Evolutionary conservation across 64 coral and sea anemone species (phyloP), one percentile per base, ranked within the genome.

Genomic region (Pachyseris speciosa): DNA sequence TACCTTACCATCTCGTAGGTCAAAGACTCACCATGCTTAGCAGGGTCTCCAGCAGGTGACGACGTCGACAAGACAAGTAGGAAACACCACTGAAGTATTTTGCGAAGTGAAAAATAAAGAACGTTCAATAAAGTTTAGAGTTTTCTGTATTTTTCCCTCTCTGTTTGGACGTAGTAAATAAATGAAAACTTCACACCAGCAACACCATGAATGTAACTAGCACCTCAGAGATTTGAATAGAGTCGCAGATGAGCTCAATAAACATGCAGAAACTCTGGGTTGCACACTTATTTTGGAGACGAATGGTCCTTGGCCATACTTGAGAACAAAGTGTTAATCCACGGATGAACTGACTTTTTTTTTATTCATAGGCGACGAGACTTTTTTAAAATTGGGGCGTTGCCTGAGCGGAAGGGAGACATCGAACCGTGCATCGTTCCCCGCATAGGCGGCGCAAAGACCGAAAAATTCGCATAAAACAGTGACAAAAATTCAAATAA

Each of bases 21-120:
- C 19, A 55, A 78, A 36, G 29, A 78, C 19, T 55, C 75, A 8
- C 75, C 75, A 36, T 78, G 75, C 20, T 55, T 78, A 37, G 75
- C 48, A 37, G 30, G 75, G 4, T 9, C 29, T 78, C 29, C 75
- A 55, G n/a, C 47, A 22, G n/a, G 48, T 22, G 49, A 78, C n/a
- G 45, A 78, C 0, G 48, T 36, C 25, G 48, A 20, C 50, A 78
- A 55, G 75, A 78, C 32, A 37, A 57, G 15, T 25, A 51, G 13
- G 30, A 53, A 78, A 36, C 28, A 58, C 47, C 48, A 78, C 24
- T 78, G 38, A 74, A 22, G 37, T 16, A 36, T 17, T 57, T 31
- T 53, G 29, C 7, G 8, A 36, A 36, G 49, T 33, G 30, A 78
- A 78, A 27, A 36, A n/a, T n/a, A n/a, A 20, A 33, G 28, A 9